Evolutionary conservation across 1,140 invertebrate genomes (phyloP), one percentile per base, ranked within the genome.

Genomic region (Sarcophaga bullata): DNA sequence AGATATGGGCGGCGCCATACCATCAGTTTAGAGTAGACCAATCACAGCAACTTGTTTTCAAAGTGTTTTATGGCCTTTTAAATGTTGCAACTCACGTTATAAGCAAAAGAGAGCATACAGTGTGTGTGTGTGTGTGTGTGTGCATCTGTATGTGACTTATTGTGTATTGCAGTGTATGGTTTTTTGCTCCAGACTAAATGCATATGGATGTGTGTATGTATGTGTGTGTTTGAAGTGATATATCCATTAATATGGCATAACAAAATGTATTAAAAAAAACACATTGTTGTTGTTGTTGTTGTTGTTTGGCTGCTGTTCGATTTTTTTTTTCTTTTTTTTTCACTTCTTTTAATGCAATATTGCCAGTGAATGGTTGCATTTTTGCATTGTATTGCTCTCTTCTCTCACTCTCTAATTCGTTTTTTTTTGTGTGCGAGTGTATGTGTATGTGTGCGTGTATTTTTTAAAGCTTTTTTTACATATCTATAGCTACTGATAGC

Each of bases 1-100:
- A 87, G 86, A 87, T 87, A 87, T 84, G 86, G 86, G 86, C 86
- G 86, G 86, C 83, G 85, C 86, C 83, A 85, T 85, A 83, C 84
- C 72, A 81, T 78, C 73, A 68, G 62, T 81, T 46, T 76, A 81
- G 25, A 37, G 62, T 68, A 68, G 84, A 85, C 86, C 86, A 87
- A 87, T 87, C 86, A 87, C 85, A 84, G 86, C 82, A 82, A 72
- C 82, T 81, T 68, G 58, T 68, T 47, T 47, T 58, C 17, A 47
- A 49, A 17, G 46, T 68, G 62, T 49, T 11, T 68, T 46, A 68
- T 54, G 46, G 68, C 54, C 80, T 81, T 68, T 72, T 37, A 37
- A 68, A 58, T 68, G 62, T 68, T 68, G 68, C 80, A 62, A 19
- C 48, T 4, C 52, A 58, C 49, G 17, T 25, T n/a, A 17, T 58